Percentiles rank a stretch among this genome's conserved stretches.
These are phyloP conservation scores for Drosophila pachea DNA, from an alignment of 1,140 invertebrate species.

Conservation along the genomic window DNA sequence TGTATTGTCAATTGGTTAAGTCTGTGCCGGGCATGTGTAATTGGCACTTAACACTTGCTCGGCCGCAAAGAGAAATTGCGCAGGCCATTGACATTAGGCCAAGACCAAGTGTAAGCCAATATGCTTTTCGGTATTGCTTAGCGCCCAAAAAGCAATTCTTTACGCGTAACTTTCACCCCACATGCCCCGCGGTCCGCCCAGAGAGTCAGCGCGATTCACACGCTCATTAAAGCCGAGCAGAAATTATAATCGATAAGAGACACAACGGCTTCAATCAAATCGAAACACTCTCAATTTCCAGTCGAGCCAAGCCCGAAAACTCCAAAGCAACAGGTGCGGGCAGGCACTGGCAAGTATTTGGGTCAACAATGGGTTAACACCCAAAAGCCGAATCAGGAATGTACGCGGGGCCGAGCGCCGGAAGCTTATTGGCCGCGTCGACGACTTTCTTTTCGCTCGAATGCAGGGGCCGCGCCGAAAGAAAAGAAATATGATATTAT, in stretches of 20 bases:
- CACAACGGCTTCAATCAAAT: slow-evolving; percentile 38
- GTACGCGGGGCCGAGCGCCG: slow-evolving; percentile 48
- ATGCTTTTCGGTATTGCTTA: slow-evolving; percentile 46
- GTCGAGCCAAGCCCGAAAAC: slow-evolving; percentile 13
- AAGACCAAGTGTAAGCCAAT: slow-evolving; percentile 26
- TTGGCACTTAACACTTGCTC: slow-evolving; percentile 56
- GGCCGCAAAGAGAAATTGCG: slow-evolving; percentile 67
- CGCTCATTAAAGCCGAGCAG: slow-evolving; percentile 58
- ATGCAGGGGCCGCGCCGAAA: slow-evolving; percentile 14
- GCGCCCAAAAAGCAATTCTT: slow-evolving; percentile 17
- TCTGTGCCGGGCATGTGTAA: slow-evolving; percentile 66
- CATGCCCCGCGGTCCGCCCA: slow-evolving; percentile 23
- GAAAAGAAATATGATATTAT: slow-evolving; percentile 44
- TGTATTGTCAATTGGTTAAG: slow-evolving; percentile 27
- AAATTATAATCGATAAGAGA: slow-evolving; percentile 27
- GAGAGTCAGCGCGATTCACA: slow-evolving; percentile 55
- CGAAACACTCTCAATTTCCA: slow-evolving; percentile 70
- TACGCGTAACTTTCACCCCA: slow-evolving; percentile 61
- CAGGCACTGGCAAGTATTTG: slow-evolving; percentile 51
- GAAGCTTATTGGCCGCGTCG: slow-evolving; percentile 58
- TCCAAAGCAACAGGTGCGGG: slow-evolving; percentile 47
- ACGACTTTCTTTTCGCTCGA: slow-evolving; percentile 68
- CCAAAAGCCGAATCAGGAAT: slow-evolving; percentile 50
- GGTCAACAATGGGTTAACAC: slow-evolving; percentile 65
- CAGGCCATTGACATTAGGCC: slow-evolving; percentile 65